Percentiles rank a stretch among this genome's conserved stretches.
phyloP scores from a whole-genome alignment of 1,140 invertebrate genomes.

The Diuraphis noxia region DNA sequence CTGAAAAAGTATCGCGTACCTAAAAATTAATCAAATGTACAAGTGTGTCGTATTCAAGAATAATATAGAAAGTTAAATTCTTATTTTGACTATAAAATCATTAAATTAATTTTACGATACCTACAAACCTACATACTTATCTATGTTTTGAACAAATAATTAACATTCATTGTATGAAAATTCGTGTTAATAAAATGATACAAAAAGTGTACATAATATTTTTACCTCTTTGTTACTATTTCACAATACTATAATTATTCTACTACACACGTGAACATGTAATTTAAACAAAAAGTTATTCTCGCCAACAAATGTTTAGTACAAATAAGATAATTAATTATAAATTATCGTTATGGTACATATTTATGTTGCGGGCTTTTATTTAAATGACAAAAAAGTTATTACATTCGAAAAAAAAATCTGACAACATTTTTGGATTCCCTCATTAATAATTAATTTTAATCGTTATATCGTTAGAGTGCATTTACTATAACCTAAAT shows the following conservation, averaged over 20 bases:
- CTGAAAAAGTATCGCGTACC: not conserved
- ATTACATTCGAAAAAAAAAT: slow-evolving; percentile 6
- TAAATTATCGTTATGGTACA: slow-evolving; percentile 12
- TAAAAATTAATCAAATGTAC: not conserved
- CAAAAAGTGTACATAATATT: not conserved
- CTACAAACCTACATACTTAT: not conserved
- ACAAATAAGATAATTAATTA: slow-evolving; percentile 15
- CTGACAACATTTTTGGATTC: slow-evolving; percentile 1
- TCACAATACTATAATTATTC: not conserved
- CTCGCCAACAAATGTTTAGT: not conserved
- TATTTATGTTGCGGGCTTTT: not conserved
- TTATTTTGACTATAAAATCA: not conserved
- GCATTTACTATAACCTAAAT: not conserved
- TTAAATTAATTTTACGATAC: not conserved
- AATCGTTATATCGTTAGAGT: slow-evolving; percentile 22
- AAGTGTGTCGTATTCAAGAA: not conserved
- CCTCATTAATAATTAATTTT: slow-evolving; percentile 32
- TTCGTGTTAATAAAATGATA: not conserved
- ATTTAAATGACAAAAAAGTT: slow-evolving; percentile 29
- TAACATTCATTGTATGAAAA: not conserved
- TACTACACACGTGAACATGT: not conserved
- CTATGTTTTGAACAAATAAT: not conserved
- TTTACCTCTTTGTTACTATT: not conserved
- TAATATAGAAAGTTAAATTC: not conserved
- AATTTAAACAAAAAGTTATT: slow-evolving; percentile 7